Evolutionary conservation across 2,797 vertebrate species (phyloP).

Genomic region (Loris lydekkerianus): DNA sequence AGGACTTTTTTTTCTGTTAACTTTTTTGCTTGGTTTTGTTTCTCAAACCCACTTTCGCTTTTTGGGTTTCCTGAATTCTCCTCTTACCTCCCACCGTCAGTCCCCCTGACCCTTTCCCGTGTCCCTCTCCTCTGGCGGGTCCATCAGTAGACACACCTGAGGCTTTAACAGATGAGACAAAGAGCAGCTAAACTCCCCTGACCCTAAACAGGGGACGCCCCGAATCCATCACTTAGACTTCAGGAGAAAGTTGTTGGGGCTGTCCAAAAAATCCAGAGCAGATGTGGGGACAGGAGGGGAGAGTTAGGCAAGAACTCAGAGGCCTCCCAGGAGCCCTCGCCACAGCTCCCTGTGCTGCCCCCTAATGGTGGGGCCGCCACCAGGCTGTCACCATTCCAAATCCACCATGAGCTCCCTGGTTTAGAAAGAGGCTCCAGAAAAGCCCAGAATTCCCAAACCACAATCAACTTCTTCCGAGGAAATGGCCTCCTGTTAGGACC

Average conservation of each 20-base stretch:
- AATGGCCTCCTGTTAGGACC: neutral
- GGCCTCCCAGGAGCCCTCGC: neutral
- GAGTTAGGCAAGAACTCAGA: neutral
- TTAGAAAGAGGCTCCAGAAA: neutral
- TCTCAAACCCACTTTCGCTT: neutral
- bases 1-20: neutral
- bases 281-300: neutral
- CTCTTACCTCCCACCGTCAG: too few species aligned
- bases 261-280: neutral
- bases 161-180: neutral
- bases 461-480: neutral
- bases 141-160: neutral
- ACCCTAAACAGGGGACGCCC: neutral
- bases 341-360: neutral
- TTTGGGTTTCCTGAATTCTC: neutral
- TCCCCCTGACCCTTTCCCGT: neutral
- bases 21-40: neutral
- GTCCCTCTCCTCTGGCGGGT: neutral
- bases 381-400: neutral
- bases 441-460: neutral
- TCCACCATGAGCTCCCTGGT: neutral
- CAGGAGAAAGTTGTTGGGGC: neutral
- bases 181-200: neutral
- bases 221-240: conserved; percentile 24
- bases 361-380: neutral